A percentile compares a stretch with the other conserved stretches of the same genome.
Evolutionary conservation across 2,888 invertebrate genomes (phyloP).

Genomic region (Drosophila algonquin): DNA sequence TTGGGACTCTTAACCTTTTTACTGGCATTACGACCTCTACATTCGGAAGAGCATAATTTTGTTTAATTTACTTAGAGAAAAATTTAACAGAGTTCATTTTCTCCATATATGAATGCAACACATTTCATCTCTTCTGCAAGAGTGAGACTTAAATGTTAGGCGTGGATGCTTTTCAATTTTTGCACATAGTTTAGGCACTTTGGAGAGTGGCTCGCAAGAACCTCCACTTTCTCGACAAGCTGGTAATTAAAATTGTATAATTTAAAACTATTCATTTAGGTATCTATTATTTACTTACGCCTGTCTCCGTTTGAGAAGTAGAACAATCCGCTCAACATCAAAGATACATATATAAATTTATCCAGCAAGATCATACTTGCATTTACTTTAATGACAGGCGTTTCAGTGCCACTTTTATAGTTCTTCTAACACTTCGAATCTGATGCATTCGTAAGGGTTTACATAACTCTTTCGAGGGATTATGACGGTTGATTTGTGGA

Average conservation of each 20-base stretch:
- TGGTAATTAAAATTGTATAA: neutral
- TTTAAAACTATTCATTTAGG: too few species aligned
- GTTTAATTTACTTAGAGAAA: too few species aligned
- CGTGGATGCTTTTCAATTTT: neutral
- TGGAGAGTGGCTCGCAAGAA: neutral
- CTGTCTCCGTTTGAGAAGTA: neutral
- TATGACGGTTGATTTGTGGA: constrained; percentile 55
- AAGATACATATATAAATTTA: neutral
- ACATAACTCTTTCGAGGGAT: too few species aligned
- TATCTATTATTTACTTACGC: neutral
- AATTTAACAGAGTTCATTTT: too few species aligned
- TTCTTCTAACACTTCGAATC: neutral
- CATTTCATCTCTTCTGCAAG: neutral
- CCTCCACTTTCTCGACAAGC: neutral
- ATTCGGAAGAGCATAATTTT: too few species aligned
- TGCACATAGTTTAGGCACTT: neutral
- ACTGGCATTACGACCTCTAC: too few species aligned
- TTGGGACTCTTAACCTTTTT: too few species aligned
- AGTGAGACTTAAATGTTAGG: neutral
- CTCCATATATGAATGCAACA: neutral
- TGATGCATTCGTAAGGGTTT: too few species aligned
- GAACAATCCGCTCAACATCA: neutral
- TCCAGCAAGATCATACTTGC: neutral
- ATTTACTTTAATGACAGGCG: neutral
- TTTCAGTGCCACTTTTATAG: neutral